Evolutionary conservation across 2,113 vertebrate species (phyloP).

Genomic region (Hypocryptadius cinnamomeus): DNA sequence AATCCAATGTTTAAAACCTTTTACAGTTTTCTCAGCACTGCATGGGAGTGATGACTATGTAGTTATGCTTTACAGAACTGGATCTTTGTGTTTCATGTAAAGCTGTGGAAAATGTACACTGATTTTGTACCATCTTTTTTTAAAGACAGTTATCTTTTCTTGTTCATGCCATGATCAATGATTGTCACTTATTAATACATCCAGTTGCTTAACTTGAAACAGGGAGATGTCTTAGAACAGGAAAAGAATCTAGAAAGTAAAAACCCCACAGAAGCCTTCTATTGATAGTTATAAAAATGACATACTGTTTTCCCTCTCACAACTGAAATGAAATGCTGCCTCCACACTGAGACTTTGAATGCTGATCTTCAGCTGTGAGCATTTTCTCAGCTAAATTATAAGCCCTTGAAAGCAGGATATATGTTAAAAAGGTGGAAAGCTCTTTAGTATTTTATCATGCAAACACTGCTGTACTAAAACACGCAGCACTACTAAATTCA

Average conservation of each 20-base stretch:
- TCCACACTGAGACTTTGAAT: conserved; percentile 31
- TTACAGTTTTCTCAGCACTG: not conserved
- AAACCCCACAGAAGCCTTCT: not conserved
- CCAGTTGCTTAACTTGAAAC: not conserved
- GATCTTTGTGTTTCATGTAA: not conserved
- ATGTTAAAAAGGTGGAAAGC: not conserved
- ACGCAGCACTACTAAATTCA: not conserved
- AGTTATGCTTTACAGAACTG: not conserved
- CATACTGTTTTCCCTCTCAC: conserved; percentile 19
- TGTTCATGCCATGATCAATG: not conserved
- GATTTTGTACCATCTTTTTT: not conserved
- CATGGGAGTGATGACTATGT: not conserved
- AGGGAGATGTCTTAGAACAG: not conserved
- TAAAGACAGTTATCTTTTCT: not conserved
- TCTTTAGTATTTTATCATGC: not conserved
- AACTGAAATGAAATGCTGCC: conserved; percentile 26
- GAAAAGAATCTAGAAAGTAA: not conserved
- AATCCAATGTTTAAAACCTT: not conserved
- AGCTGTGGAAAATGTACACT: not conserved
- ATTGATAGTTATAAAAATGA: conserved; percentile 8
- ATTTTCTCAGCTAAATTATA: conserved; percentile 2
- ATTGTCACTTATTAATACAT: not conserved
- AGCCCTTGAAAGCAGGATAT: not conserved
- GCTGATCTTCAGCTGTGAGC: conserved; percentile 1
- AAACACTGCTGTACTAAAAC: conserved; percentile 13